Conservation (phyloP, 2,888 invertebrate genomes). For the Strigamia transsilvanica region DNA sequence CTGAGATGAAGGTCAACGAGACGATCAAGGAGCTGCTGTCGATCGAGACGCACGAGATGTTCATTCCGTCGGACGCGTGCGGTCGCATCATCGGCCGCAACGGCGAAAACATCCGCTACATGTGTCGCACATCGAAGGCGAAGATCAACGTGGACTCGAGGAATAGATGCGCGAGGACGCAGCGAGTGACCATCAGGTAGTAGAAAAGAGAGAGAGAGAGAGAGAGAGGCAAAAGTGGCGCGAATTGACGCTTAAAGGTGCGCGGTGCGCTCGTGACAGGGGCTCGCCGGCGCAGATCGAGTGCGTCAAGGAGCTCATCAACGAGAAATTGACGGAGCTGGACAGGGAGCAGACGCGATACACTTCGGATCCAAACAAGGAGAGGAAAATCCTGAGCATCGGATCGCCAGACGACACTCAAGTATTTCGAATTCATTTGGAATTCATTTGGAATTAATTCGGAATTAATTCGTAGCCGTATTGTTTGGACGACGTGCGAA, state of each 20-base stretch:
- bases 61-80: constrained; percentile 72
- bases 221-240: too few species aligned
- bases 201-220: too few species aligned
- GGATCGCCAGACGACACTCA: constrained; percentile 3
- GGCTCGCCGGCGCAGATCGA: constrained; percentile 81
- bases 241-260: too few species aligned
- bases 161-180: background rate
- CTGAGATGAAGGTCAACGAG: constrained; percentile 76
- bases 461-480: constrained; percentile 15
- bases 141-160: constrained; percentile 62
- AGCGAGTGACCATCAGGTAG: background rate
- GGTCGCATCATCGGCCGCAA: constrained; percentile 79
- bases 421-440: constrained; percentile 29
- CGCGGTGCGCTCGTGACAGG: constrained; percentile 58
- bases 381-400: background rate
- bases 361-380: constrained; percentile 48
- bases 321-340: constrained; percentile 71
- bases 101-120: constrained; percentile 76
- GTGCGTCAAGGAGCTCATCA: constrained; percentile 75
- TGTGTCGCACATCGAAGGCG: constrained; percentile 77
- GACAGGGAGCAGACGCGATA: constrained; percentile 64
- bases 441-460: background rate
- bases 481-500: background rate
- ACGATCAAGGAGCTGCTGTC: constrained; percentile 74
- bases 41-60: constrained; percentile 73